Evolutionary conservation across 2,113 vertebrate genomes (phyloP), one percentile per base, ranked within the genome.

Genomic region (Upupa epops): DNA sequence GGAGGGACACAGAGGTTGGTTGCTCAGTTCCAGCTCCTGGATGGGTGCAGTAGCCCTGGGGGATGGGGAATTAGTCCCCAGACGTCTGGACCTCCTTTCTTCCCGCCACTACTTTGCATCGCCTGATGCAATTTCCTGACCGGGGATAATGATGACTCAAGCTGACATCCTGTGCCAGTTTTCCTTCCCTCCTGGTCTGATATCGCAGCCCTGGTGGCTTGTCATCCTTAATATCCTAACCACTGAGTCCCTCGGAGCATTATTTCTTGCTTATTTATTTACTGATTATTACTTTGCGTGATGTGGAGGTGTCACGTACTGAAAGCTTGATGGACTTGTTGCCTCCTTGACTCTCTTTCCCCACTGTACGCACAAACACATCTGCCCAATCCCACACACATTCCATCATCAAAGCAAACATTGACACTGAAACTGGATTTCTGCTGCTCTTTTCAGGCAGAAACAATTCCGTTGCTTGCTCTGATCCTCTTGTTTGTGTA

Each of bases 31-130:
- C 45, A 19, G 40, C 34, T 61, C n/a, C 82, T 80, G 59, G 76
- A 70, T 17, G 75, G 89, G 89, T 92, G 68, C 79, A 74, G 78
- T 69, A 86, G 78, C 76, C 64, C 48, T 77, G 64, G 72, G 78
- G 91, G 82, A 87, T 58, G 63, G 90, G 86, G 66, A 89, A 93
- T 93, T 85, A 96, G 42, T n/a, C 42, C 83, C 86, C 86, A 93
- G 66, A 78, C 79, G 81, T 78, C 88, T 93, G 17, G 18, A 9
- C 68, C 64, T 93, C 86, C n/a, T 92, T 92, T 88, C 86, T 93
- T 90, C 71, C 81, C 69, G 46, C 21, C 16, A 37, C 73, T 66
- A 3, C 54, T 88, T 79, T 92, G 88, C 90, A 70, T 72, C 26
- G 15, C 54, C 36, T 1, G 0, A 24, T 6, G 13, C 51, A 1